Conservation (phyloP, 2,797 vertebrate species). For the Karalla daura region DNA sequence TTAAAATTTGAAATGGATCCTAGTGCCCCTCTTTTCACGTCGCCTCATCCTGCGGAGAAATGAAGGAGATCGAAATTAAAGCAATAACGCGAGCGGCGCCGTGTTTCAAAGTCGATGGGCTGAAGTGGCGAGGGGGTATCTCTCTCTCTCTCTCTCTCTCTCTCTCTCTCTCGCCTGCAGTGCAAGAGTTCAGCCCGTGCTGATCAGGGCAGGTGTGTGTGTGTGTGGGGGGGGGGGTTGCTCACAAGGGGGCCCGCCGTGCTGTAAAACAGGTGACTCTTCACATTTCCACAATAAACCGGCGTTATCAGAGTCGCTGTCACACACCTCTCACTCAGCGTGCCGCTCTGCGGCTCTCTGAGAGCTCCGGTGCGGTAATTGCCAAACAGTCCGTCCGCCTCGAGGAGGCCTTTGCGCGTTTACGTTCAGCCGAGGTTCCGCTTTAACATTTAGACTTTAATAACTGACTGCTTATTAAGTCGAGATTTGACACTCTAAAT, state of each 20-base stretch:
- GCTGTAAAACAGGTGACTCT: slow-evolving; percentile 40
- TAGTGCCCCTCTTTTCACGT: slow-evolving; percentile 63
- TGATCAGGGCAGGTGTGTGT: slow-evolving; percentile 37
- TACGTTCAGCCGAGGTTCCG: slow-evolving; percentile 30
- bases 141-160: no score
- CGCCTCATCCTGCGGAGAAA: slow-evolving; percentile 68
- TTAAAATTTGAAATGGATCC: slow-evolving; percentile 85
- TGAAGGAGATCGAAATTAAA: slow-evolving; percentile 71
- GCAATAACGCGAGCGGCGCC: slow-evolving; percentile 50
- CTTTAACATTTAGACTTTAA: slow-evolving; percentile 36
- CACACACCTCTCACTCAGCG: slow-evolving; percentile 12
- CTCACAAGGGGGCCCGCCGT: slow-evolving; percentile 15
- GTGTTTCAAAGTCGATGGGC: slow-evolving; percentile 73
- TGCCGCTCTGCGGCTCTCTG: slow-evolving; percentile 1
- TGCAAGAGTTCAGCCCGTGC: slow-evolving; percentile 40
- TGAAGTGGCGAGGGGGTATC: slow-evolving; percentile 65
- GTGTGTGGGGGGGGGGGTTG: no score
- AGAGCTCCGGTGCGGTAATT: slow-evolving; percentile 18
- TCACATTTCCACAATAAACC: slow-evolving; percentile 25
- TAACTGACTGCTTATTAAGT: slow-evolving; percentile 12
- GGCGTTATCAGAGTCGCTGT: slow-evolving; percentile 27
- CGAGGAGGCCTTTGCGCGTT: slow-evolving; percentile 36
- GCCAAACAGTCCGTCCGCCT: slow-evolving; percentile 25
- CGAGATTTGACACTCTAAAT: slow-evolving; percentile 11
- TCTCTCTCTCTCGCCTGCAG: slow-evolving; percentile 36